A percentile compares a stretch with the other conserved stretches of the same genome.
phyloP scores from a whole-genome alignment of 2,113 vertebrate genomes.

The Syrmaticus mikado region DNA sequence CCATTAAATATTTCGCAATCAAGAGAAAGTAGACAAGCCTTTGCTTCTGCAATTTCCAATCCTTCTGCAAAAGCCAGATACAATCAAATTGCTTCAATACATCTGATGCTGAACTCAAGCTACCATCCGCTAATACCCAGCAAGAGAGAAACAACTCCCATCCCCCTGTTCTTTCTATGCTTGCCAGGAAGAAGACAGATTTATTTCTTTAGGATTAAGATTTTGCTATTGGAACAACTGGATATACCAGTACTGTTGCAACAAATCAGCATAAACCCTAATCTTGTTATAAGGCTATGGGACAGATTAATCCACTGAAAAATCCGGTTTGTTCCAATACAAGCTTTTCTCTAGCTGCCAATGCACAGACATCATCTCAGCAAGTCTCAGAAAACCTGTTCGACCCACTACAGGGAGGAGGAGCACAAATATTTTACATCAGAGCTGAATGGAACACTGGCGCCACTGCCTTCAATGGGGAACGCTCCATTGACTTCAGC shows the following conservation, averaged over 20 bases:
- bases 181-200: slow-evolving; percentile 28
- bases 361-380: not conserved
- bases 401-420: slow-evolving; percentile 9
- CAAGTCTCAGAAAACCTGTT: not conserved
- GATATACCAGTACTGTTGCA: slow-evolving; percentile 40
- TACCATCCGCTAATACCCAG: not conserved
- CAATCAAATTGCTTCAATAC: slow-evolving; percentile 21
- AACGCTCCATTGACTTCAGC: slow-evolving; percentile 10
- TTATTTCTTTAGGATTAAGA: slow-evolving; percentile 48
- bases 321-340: slow-evolving; percentile 49
- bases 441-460: not conserved
- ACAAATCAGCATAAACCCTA: slow-evolving; percentile 54
- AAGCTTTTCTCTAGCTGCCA: not conserved
- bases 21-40: slow-evolving; percentile 8
- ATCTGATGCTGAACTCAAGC: not conserved
- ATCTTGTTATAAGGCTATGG: slow-evolving; percentile 59
- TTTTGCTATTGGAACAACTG: slow-evolving; percentile 53
- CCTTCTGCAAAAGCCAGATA: slow-evolving; percentile 14
- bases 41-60: not conserved
- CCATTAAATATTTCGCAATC: slow-evolving; percentile 8
- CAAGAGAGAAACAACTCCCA: not conserved
- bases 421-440: slow-evolving; percentile 37
- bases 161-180: not conserved
- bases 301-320: slow-evolving; percentile 59
- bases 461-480: not conserved